Evolutionary conservation across 2,797 vertebrate species (phyloP).

Genomic region (Diglossa cyanea): DNA sequence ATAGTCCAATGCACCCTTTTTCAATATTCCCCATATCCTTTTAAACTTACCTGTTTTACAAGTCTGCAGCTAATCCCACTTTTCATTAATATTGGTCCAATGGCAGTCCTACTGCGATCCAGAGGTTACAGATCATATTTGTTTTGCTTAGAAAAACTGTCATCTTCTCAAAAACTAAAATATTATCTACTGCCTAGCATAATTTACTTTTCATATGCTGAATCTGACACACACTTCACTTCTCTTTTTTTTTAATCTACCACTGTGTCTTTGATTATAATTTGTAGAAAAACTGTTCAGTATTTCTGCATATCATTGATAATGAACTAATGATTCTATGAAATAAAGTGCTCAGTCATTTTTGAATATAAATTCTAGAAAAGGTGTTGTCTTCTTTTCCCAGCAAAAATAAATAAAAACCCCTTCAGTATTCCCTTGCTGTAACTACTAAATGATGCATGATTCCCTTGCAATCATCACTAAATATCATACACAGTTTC

Average conservation of each 20-base stretch:
- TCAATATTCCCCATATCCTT: not conserved
- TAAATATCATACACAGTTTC: not conserved
- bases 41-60: not conserved
- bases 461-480: not conserved
- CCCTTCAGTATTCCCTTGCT: not conserved
- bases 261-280: not conserved
- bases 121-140: not conserved
- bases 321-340: not conserved
- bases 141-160: not conserved
- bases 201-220: not conserved
- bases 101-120: not conserved
- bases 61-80: not conserved
- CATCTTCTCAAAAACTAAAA: not conserved
- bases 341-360: not conserved
- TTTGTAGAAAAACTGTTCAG: not conserved
- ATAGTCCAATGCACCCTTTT: not conserved
- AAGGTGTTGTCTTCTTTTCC: not conserved
- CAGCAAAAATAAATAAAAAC: not conserved
- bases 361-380: not conserved
- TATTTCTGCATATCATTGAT: not conserved
- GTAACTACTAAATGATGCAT: not conserved
- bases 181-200: not conserved
- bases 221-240: not conserved
- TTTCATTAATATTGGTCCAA: not conserved
- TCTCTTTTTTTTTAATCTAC: not conserved